phyloP scores from a whole-genome alignment of 2,797 vertebrate species.

The Florisuga fusca region DNA sequence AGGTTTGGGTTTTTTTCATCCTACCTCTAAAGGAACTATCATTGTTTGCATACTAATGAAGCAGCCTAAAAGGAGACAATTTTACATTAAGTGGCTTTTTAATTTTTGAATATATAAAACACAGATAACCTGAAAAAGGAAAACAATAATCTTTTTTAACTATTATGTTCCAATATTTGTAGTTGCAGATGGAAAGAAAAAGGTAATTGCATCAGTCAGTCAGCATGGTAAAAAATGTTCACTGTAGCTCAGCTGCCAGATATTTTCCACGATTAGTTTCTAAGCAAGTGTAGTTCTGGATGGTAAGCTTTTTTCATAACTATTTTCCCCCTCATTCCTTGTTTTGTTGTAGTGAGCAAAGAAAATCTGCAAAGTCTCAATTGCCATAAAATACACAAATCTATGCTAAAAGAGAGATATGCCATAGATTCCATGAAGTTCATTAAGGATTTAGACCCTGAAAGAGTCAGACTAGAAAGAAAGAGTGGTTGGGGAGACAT shows the following conservation, averaged over 20 bases:
- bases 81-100: background rate
- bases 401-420: background rate
- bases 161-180: background rate
- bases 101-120: background rate
- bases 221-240: background rate
- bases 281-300: background rate
- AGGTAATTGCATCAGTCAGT: background rate
- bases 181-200: background rate
- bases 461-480: background rate
- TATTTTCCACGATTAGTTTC: background rate
- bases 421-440: background rate
- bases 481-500: background rate
- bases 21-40: background rate
- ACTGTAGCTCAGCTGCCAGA: background rate
- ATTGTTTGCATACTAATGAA: background rate
- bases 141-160: background rate
- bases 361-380: background rate
- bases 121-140: background rate
- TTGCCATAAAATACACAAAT: background rate
- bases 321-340: background rate
- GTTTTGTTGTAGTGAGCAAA: background rate
- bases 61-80: background rate
- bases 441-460: background rate
- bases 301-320: background rate
- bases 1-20: background rate